Base-by-base conservation (phyloP, 1,140 invertebrate genomes). In the Proctacanthus coquilletti region DNA sequence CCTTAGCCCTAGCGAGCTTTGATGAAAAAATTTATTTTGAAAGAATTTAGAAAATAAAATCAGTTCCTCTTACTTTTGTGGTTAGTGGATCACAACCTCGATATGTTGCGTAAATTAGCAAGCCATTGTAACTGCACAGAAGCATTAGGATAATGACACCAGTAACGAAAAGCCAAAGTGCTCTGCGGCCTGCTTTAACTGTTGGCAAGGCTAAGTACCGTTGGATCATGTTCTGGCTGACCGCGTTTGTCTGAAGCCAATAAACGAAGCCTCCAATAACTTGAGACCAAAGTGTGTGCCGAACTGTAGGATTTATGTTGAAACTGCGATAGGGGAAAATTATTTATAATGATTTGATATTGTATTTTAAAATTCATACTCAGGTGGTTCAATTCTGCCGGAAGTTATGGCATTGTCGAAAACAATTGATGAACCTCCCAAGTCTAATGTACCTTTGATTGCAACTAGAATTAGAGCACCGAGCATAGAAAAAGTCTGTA, bases 281-380 rank as follows among this genome's bases (percentile, higher is more conserved):
- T 4, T 88, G 60, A 6, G 74, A 73, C 84, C 85, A 88, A 9
- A 86, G 65, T 2, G 83, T 81, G 50, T 89, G 84, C 14, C 85
- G 68, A 0, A 74, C 71, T 2, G 74, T 68, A 10, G 83, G 84
- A 59, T 78, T 76, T n/a, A 72, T 68, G 56, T 78, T 71, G 45
- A 75, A 72, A 42, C 81, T 86, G 42, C 21, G n/a, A n/a, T n/a
- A n/a, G n/a, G n/a, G n/a, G n/a, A n/a, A 77, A 32, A 74, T 64
- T 14, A 66, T 70, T 42, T n/a, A 74, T 68, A 37, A n/a, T n/a
- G n/a, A n/a, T 72, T 52, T 2, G 55, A 56, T n/a, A 58, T 55
- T 3, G 67, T 71, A 49, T 71, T 21, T 3, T 11, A 3, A 29
- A 48, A 48, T 44, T n/a, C n/a, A n/a, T 40, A 61, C 55, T 50